These are phyloP conservation scores for Cephonodes hylas DNA, from an alignment of 2,888 invertebrate genomes.

Conservation along the genomic window DNA sequence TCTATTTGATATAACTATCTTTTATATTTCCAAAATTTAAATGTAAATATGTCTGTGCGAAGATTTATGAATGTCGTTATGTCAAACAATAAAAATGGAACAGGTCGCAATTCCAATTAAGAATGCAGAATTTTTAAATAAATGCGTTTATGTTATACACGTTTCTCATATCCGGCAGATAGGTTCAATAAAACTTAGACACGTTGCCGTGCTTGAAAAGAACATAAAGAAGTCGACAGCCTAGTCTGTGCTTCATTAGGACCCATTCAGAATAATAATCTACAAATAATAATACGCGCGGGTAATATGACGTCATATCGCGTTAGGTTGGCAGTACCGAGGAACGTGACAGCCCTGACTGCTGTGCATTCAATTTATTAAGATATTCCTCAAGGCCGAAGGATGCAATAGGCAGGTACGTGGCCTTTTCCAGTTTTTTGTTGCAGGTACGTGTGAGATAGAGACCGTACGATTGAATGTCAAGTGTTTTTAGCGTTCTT, in stretches of 20 bases:
- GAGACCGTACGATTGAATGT: slow-evolving; percentile 13
- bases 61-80: neutral
- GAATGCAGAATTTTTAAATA: neutral
- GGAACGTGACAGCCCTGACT: neutral
- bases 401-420: slow-evolving; percentile 13
- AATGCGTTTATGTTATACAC: neutral
- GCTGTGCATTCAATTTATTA: slow-evolving; percentile 15
- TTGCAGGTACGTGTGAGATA: slow-evolving; percentile 1
- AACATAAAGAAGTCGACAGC: neutral
- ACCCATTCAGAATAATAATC: neutral
- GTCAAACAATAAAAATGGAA: neutral
- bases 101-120: neutral
- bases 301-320: neutral
- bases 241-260: neutral
- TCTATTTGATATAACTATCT: neutral
- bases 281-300: neutral
- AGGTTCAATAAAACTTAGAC: neutral
- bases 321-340: neutral
- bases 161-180: neutral
- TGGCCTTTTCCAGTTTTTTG: slow-evolving; percentile 15
- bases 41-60: neutral
- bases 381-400: slow-evolving; percentile 15
- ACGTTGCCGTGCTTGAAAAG: neutral
- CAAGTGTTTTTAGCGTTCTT: neutral
- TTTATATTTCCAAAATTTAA: neutral